A percentile compares a stretch with the other conserved stretches of the same genome.
phyloP scores from a whole-genome alignment of 2,113 vertebrate genomes.

The Myotis lucifugus region DNA sequence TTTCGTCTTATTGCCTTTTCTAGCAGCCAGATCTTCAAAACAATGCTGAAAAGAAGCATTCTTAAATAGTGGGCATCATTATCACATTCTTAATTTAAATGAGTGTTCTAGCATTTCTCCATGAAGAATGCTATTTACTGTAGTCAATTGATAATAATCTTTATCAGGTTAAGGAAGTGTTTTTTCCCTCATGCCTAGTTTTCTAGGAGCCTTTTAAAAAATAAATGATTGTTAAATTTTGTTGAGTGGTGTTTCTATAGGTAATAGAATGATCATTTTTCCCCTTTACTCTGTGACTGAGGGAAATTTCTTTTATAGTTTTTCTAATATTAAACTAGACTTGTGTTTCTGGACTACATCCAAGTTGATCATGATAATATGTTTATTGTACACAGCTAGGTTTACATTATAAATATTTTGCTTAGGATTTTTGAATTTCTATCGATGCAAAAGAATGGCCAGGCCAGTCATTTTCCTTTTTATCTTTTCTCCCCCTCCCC shows the following conservation, averaged over 20 bases:
- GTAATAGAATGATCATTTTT: neutral
- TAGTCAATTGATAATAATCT: slow-evolving; percentile 10
- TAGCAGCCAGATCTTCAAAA: neutral
- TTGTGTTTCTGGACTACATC: neutral
- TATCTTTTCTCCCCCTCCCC: neutral
- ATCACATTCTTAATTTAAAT: slow-evolving; percentile 13
- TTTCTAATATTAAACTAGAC: neutral
- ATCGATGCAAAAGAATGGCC: neutral
- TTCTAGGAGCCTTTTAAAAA: neutral
- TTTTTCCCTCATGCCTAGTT: neutral
- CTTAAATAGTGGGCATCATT: neutral
- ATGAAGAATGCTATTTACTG: slow-evolving; percentile 23
- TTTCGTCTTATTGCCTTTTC: neutral
- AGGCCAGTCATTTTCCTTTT: neutral
- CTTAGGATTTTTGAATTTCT: slow-evolving; percentile 20
- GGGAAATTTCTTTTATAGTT: neutral
- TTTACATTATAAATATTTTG: slow-evolving; percentile 2
- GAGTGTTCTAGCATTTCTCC: neutral
- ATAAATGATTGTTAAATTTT: neutral
- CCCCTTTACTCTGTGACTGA: neutral
- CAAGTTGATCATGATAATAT: neutral
- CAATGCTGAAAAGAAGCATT: neutral
- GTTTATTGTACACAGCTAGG: neutral
- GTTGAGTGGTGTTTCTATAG: neutral
- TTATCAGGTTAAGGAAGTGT: neutral